These are phyloP conservation scores for Cephus rjabovi DNA, from an alignment of 2,888 invertebrate genomes.

Conservation along the genomic window DNA sequence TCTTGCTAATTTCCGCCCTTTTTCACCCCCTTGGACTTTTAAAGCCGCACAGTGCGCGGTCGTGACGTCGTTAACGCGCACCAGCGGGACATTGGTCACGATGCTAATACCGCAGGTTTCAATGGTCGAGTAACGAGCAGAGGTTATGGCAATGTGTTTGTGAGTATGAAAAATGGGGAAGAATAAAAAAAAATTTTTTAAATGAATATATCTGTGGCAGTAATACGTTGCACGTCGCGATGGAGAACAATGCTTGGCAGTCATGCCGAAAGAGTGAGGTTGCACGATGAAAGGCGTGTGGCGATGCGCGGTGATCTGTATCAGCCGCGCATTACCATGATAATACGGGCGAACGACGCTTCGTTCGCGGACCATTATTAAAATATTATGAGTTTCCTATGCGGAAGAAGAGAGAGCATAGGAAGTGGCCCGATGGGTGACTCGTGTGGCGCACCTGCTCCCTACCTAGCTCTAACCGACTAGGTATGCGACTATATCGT, in stretches of 20 bases:
- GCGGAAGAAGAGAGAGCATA: background rate
- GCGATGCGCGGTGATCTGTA: slow-evolving; percentile 2
- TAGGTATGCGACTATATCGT: background rate
- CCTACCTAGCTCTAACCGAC: background rate
- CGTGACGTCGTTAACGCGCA: background rate
- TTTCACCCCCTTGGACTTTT: background rate
- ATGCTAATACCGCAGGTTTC: background rate
- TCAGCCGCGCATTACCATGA: slow-evolving; percentile 4
- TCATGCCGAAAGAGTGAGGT: background rate
- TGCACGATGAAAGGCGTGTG: background rate
- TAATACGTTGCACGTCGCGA: background rate
- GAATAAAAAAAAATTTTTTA: background rate
- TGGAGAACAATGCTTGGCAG: background rate
- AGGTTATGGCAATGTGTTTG: background rate
- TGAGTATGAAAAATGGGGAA: background rate
- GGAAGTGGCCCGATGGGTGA: background rate
- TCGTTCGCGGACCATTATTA: slow-evolving; percentile 3
- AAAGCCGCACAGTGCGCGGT: background rate
- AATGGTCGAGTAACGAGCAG: background rate
- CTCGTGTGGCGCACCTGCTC: slow-evolving; percentile 4
- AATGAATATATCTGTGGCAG: background rate
- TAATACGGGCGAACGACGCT: slow-evolving; percentile 5
- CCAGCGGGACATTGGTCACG: background rate
- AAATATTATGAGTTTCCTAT: slow-evolving; percentile 8
- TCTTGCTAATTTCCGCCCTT: background rate